These are phyloP conservation scores for Cylindroiulus punctatus DNA, from an alignment of 2,888 invertebrate species.

Conservation along the genomic window DNA sequence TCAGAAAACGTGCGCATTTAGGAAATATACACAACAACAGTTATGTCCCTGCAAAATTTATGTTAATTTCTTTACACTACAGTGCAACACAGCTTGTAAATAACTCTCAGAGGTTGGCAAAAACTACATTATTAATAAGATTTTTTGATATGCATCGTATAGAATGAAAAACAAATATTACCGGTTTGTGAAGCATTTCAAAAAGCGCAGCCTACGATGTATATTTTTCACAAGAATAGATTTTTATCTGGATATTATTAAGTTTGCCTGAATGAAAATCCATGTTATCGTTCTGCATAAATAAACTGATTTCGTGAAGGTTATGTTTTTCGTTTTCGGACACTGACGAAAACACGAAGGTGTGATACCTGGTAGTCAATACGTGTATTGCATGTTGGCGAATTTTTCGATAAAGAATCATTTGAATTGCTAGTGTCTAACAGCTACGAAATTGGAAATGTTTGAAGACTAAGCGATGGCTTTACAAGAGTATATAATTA, in stretches of 20 bases:
- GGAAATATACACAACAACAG: background rate
- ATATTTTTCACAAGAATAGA: background rate
- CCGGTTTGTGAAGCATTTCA: background rate
- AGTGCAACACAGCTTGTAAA: background rate
- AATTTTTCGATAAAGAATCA: background rate
- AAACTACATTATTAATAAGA: conserved; percentile 35
- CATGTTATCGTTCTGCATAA: conserved; percentile 2
- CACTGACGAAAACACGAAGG: background rate
- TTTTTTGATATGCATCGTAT: background rate
- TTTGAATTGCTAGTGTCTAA: no score
- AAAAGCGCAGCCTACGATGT: conserved; percentile 7
- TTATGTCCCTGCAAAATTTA: conserved; percentile 4
- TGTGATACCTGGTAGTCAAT: background rate
- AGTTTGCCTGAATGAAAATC: conserved; percentile 10
- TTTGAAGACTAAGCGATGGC: background rate
- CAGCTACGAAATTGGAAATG: no score
- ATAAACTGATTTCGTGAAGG: background rate
- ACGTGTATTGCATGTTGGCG: background rate
- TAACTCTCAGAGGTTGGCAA: background rate
- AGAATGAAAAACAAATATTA: conserved; percentile 23
- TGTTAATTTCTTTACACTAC: background rate
- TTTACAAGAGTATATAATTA: background rate
- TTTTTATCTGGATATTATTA: conserved; percentile 29
- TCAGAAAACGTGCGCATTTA: background rate
- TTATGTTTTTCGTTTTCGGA: background rate